Evolutionary conservation across 2,113 vertebrate species (phyloP).

Genomic region (Ochotona princeps): DNA sequence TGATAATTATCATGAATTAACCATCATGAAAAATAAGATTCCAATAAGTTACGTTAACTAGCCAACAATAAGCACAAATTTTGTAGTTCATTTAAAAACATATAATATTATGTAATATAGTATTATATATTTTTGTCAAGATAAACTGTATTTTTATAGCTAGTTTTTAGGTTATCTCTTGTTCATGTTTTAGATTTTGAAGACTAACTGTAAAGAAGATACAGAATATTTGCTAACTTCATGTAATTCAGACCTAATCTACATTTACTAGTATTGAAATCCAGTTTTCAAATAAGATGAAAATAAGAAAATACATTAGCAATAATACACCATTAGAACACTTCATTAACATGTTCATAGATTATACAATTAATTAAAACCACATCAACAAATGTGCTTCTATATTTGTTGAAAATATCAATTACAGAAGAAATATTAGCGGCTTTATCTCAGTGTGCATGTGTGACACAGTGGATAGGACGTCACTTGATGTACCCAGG

Average conservation of each 20-base stretch:
- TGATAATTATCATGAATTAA: neutral
- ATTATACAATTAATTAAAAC: constrained; percentile 32
- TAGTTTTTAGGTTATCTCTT: neutral
- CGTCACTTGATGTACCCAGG: too few species aligned
- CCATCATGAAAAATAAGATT: neutral
- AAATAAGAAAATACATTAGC: neutral
- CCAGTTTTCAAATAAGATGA: neutral
- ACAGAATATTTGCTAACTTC: neutral
- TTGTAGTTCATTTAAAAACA: neutral
- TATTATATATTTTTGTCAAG: neutral
- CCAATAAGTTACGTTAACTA: neutral
- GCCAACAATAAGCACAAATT: neutral
- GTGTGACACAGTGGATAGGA: too few species aligned
- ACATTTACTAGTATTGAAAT: neutral
- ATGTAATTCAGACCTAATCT: constrained; percentile 23
- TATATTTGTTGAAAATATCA: neutral
- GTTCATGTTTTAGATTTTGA: neutral
- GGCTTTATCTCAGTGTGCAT: neutral
- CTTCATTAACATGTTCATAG: neutral
- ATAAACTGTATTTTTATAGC: neutral
- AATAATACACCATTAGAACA: neutral
- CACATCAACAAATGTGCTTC: neutral
- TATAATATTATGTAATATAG: neutral
- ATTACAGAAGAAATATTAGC: neutral
- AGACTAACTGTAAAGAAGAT: neutral